These are phyloP conservation scores for Steinernema hermaphroditum DNA, from an alignment of 2,888 invertebrate species.

Conservation along the genomic window DNA sequence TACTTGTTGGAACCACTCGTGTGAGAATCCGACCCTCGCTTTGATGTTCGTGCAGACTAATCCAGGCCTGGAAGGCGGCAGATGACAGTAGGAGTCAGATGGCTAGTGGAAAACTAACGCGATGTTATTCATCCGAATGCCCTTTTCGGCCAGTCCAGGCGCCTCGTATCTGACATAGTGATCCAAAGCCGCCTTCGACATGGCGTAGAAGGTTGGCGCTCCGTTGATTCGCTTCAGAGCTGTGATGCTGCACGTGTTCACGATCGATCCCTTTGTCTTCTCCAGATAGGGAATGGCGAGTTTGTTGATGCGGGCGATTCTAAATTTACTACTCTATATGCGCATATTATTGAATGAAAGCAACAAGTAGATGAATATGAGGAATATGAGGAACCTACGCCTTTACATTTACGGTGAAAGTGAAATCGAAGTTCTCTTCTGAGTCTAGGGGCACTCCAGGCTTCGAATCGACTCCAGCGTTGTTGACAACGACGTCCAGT, in stretches of 20 bases:
- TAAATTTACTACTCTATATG: background rate
- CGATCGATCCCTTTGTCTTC: slow-evolving; percentile 16
- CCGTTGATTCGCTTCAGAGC: background rate
- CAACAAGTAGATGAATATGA: no score
- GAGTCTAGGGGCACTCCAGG: background rate
- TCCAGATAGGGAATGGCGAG: slow-evolving; percentile 21
- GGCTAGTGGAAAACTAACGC: slow-evolving; percentile 32
- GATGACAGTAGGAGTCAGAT: no score
- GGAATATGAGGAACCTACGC: no score
- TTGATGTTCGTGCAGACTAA: slow-evolving; percentile 85
- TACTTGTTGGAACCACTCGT: slow-evolving; percentile 76
- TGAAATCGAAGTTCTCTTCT: slow-evolving; percentile 2
- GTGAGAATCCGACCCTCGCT: slow-evolving; percentile 80
- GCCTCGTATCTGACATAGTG: background rate
- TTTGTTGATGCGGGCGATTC: background rate
- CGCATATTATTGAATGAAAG: background rate
- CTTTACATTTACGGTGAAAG: background rate
- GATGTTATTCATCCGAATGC: background rate
- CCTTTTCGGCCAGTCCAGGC: background rate
- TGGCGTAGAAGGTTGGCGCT: slow-evolving; percentile 4
- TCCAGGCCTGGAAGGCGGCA: slow-evolving; percentile 73
- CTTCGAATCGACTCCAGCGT: background rate
- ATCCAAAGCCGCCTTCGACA: slow-evolving; percentile 10
- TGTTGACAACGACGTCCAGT: slow-evolving; percentile 4
- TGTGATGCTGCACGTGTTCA: background rate